A percentile compares a stretch with the other conserved stretches of the same genome.
Conservation (phyloP, 2,113 vertebrate genomes). For the Corydoras sp. region DNA sequence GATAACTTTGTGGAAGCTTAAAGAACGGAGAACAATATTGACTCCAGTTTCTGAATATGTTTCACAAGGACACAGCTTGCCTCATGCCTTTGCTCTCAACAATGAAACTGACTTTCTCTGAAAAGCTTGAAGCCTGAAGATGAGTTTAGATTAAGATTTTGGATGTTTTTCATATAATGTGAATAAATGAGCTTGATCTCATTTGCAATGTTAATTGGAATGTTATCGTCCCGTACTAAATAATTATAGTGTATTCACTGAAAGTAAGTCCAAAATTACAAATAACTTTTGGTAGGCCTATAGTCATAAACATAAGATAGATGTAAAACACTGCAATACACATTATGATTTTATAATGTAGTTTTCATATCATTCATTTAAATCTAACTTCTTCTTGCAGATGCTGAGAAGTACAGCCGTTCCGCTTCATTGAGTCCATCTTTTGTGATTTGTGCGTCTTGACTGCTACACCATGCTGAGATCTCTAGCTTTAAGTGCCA, state of each 20-base stretch:
- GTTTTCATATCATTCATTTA: constrained; percentile 13
- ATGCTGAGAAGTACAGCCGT: not conserved
- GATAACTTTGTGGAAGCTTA: constrained; percentile 55
- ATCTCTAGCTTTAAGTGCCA: not conserved
- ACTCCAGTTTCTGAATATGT: constrained; percentile 41
- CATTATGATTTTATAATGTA: not conserved
- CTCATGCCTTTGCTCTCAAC: constrained; percentile 21
- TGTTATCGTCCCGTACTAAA: not conserved
- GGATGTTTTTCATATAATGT: not conserved
- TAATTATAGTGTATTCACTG: not conserved
- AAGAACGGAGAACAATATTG: constrained; percentile 42
- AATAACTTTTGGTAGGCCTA: too few species aligned
- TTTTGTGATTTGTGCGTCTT: constrained; percentile 23
- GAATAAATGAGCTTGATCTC: too few species aligned
- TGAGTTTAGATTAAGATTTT: not conserved
- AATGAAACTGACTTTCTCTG: not conserved
- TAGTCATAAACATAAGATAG: too few species aligned
- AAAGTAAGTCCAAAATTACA: not conserved
- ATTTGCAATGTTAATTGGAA: too few species aligned
- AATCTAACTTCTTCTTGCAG: not conserved
- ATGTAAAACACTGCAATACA: not conserved
- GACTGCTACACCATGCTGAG: constrained; percentile 9
- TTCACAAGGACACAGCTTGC: constrained; percentile 33
- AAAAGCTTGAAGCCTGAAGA: not conserved
- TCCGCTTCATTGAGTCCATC: constrained; percentile 8